A percentile compares a stretch with the other conserved stretches of the same genome.
These are phyloP conservation scores for Mythimna lalbum DNA, from an alignment of 2,888 invertebrate species.

Conservation along the genomic window DNA sequence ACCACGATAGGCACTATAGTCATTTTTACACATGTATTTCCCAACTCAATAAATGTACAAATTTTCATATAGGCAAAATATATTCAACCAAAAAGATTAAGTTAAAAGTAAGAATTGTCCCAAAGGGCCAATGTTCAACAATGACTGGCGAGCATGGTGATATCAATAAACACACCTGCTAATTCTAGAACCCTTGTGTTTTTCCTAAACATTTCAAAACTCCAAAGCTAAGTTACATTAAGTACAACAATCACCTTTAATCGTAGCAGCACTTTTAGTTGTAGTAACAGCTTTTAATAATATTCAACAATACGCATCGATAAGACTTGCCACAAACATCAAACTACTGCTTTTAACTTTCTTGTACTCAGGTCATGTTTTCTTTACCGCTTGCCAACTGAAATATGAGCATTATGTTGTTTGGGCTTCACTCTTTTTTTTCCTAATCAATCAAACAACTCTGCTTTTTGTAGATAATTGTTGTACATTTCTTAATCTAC, in stretches of 20 bases:
- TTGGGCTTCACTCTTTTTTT: conserved; percentile 28
- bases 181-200: conserved; percentile 19
- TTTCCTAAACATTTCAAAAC: conserved; percentile 51
- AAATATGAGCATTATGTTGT: conserved; percentile 34
- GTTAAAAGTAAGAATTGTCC: no score
- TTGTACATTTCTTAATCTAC: conserved; percentile 17
- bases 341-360: conserved; percentile 55
- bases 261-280: conserved; percentile 56
- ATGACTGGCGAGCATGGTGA: background rate
- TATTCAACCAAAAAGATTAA: no score
- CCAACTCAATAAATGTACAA: background rate
- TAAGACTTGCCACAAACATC: conserved; percentile 58
- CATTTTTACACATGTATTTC: background rate
- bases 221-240: conserved; percentile 56
- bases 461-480: conserved; percentile 25
- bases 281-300: conserved; percentile 62
- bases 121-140: background rate
- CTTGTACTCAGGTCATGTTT: conserved; percentile 46
- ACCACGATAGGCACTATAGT: background rate
- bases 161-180: background rate
- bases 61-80: no score
- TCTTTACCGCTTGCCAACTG: conserved; percentile 36
- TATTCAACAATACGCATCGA: conserved; percentile 60
- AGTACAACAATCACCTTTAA: conserved; percentile 55
- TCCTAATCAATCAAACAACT: conserved; percentile 32